phyloP scores from a whole-genome alignment of 2,888 invertebrate species.

The Atrina japonica region DNA sequence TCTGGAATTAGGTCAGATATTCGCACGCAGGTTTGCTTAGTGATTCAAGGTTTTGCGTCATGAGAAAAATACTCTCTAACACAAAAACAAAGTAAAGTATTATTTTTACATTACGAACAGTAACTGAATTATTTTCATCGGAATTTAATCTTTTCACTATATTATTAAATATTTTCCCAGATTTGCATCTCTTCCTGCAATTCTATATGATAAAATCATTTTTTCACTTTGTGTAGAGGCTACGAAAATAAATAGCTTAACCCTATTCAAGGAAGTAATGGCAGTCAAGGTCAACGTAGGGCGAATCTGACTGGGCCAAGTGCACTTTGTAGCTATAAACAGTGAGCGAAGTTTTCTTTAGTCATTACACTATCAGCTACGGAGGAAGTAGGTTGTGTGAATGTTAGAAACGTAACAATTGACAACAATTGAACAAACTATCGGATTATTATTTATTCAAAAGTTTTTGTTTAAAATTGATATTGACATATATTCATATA shows the following conservation, averaged over 20 bases:
- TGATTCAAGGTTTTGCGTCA: constrained; percentile 47
- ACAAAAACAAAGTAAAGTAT: constrained; percentile 9
- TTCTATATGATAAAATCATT: too few species aligned
- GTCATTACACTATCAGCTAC: constrained; percentile 21
- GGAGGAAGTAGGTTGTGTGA: constrained; percentile 8
- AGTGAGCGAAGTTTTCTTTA: constrained; percentile 1
- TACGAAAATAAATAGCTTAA: background rate
- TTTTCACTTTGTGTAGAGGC: too few species aligned
- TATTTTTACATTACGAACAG: too few species aligned
- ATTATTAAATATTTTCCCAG: too few species aligned
- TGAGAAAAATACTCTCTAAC: constrained; percentile 23
- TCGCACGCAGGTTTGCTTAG: constrained; percentile 39
- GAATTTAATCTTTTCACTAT: too few species aligned
- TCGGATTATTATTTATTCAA: background rate
- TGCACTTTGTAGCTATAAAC: constrained; percentile 38
- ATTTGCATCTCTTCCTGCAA: too few species aligned
- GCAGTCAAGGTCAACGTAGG: constrained; percentile 40
- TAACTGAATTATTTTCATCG: too few species aligned
- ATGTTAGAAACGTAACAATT: background rate
- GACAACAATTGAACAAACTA: background rate
- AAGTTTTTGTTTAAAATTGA: constrained; percentile 1
- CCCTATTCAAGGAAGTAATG: constrained; percentile 45
- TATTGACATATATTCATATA: background rate
- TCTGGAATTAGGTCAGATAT: constrained; percentile 44
- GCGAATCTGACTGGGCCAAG: constrained; percentile 40